Evolutionary conservation across 2,888 invertebrate species (phyloP).

Genomic region (Entomobrya proxima): DNA sequence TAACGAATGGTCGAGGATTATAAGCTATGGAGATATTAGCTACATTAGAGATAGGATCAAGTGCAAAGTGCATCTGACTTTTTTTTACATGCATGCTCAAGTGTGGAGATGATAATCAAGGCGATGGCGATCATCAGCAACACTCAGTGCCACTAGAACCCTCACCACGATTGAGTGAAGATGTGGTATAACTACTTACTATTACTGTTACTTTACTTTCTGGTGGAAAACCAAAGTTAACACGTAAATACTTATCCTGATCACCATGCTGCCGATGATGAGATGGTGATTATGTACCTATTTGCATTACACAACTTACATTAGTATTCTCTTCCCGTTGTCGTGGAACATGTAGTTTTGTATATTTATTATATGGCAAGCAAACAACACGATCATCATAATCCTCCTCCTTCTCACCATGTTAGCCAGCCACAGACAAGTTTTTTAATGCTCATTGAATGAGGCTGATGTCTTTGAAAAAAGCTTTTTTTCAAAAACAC

Average conservation of each 20-base stretch:
- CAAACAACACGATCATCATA: constrained; percentile 17
- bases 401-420: not conserved
- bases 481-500: constrained; percentile 47
- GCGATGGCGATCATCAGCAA: not conserved
- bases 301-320: constrained; percentile 15
- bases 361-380: constrained; percentile 12
- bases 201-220: not conserved
- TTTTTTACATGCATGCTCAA: constrained; percentile 20
- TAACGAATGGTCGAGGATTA: constrained; percentile 14
- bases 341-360: constrained; percentile 13
- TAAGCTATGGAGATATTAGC: constrained; percentile 38
- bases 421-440: constrained; percentile 31
- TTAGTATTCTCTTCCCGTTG: constrained; percentile 47
- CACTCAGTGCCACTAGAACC: not conserved
- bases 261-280: not conserved
- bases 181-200: not conserved
- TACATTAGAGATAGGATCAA: constrained; percentile 62
- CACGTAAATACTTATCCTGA: constrained; percentile 13
- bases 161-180: not conserved
- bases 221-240: constrained; percentile 27
- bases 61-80: constrained; percentile 63
- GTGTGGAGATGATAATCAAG: not conserved
- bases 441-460: constrained; percentile 40
- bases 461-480: constrained; percentile 51
- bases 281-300: not conserved